phyloP scores from a whole-genome alignment of 1,140 invertebrate genomes.

The Penaeus vannamei region DNA sequence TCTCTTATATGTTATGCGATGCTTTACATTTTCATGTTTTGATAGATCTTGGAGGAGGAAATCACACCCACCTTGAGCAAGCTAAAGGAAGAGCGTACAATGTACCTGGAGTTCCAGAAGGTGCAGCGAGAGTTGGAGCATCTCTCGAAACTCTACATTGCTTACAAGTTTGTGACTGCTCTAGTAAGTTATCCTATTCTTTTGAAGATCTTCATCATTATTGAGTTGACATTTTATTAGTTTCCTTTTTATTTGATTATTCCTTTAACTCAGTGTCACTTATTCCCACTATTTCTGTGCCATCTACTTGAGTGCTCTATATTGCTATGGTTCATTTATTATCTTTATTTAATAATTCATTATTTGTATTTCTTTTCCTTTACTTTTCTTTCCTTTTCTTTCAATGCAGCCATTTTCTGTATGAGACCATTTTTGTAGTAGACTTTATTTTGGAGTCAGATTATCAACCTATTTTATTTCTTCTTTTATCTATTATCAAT shows the following conservation, averaged over 20 bases:
- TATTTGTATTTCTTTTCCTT: too few species aligned
- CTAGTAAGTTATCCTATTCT: conserved; percentile 71
- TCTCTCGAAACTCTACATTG: conserved; percentile 82
- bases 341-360: too few species aligned
- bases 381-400: too few species aligned
- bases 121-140: conserved; percentile 89
- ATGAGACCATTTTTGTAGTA: too few species aligned
- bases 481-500: too few species aligned
- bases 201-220: neutral
- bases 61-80: conserved; percentile 90
- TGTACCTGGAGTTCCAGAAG: conserved; percentile 92
- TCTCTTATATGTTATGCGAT: conserved; percentile 34
- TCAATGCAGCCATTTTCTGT: too few species aligned
- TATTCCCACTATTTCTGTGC: too few species aligned
- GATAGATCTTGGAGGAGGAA: conserved; percentile 87
- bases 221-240: neutral
- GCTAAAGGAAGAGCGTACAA: conserved; percentile 86
- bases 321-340: too few species aligned
- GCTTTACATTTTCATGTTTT: conserved; percentile 6
- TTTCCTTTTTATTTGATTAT: neutral
- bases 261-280: too few species aligned
- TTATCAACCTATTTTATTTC: too few species aligned
- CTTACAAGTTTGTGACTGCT: conserved; percentile 80
- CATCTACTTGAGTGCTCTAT: too few species aligned
- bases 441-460: too few species aligned